Base-by-base conservation (phyloP, 2,113 vertebrate genomes). In the Odocoileus hemionus region DNA sequence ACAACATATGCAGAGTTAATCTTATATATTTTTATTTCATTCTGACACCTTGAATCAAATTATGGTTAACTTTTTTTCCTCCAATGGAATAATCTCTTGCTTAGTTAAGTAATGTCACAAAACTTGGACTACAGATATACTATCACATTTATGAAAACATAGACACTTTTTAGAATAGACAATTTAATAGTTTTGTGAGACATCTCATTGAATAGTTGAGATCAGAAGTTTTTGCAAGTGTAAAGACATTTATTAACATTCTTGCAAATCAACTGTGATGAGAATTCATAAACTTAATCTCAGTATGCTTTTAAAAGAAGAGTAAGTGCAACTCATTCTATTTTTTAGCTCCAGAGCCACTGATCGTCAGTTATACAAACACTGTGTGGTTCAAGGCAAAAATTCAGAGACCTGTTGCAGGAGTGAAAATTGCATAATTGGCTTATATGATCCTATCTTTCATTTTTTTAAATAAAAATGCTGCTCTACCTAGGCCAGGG, bases 391-490 rank as follows among this genome's bases (percentile, higher is more conserved):
- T 86, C 23, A 83, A 94, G 86, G 43, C 16, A 84, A 84, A 28
- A 94, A 86, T 60, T 91, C 64, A 86, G 52, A 95, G 87, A 61
- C 43, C 15, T 88, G 2, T 25, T 88, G 84, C 26, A 97, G 39
- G n/a, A 91, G 28, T 39, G 15, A n/a, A 74, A 55, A 87, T 60
- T 57, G 43, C 7, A 13, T 57, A 92, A 87, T 55, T 83, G 47
- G 8, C 17, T 95, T 86, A 4, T 19, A 30, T 87, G 39, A 91
- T 43, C 19, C 1, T 95, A 47, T 45, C 64, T 1, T 78, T 76
- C 8, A 11, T 92, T 92, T 92, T 76, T 28, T 52, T 88, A 55
- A 92, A 67, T 95, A 95, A 86, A 96, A 96, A n/a, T 21, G 21
- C 55, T 84, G 6, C 17, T 6, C 17, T 89, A 26, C 26, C 70